phyloP scores from a whole-genome alignment of 2,797 vertebrate species.

The Caiman crocodilus region DNA sequence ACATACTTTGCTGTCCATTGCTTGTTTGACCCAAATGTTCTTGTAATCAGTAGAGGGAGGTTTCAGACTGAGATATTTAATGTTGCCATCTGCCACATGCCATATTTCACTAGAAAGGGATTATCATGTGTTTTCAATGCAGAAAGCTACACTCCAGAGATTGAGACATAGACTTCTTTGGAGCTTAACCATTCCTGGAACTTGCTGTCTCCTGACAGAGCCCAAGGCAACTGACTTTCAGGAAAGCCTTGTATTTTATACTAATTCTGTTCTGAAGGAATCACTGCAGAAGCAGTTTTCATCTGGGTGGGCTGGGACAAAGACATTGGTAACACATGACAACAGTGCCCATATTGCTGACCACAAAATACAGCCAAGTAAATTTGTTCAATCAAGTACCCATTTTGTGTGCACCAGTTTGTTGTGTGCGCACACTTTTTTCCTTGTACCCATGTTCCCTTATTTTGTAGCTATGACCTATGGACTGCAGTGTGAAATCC shows the following conservation, averaged over 20 bases:
- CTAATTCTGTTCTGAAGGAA: background rate
- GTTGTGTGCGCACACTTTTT: background rate
- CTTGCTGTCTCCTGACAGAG: background rate
- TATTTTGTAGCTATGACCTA: background rate
- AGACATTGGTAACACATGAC: background rate
- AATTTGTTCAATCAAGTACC: too few relatives aligned
- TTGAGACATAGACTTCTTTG: background rate
- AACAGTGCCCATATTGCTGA: background rate
- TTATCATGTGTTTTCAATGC: background rate
- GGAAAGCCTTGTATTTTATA: background rate
- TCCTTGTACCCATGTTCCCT: background rate
- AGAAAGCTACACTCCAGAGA: background rate
- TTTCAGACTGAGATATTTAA: background rate
- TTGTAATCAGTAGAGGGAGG: background rate
- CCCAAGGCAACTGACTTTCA: background rate
- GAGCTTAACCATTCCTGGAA: background rate
- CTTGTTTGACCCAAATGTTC: background rate
- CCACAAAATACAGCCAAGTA: background rate
- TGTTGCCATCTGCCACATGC: constrained; percentile 18
- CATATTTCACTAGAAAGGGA: background rate
- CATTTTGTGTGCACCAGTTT: too few relatives aligned
- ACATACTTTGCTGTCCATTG: background rate
- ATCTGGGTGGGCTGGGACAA: background rate
- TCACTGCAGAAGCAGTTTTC: background rate
- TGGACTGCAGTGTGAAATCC: fast-evolving